Evolutionary conservation across 2,888 invertebrate genomes (phyloP).

Genomic region (Thecocarcelia acutangulata): DNA sequence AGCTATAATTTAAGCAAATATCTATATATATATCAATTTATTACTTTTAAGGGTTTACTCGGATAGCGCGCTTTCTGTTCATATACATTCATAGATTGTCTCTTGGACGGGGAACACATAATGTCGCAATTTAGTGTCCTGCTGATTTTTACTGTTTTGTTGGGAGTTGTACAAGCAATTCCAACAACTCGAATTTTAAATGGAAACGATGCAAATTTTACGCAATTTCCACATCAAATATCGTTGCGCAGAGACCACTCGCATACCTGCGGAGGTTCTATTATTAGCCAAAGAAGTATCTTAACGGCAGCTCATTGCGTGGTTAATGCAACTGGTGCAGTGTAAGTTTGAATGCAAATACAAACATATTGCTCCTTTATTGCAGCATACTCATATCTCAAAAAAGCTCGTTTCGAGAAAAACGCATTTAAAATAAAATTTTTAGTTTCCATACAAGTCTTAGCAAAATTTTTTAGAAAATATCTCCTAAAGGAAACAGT

Average conservation of each 20-base stretch:
- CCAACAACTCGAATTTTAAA: slow-evolving; percentile 70
- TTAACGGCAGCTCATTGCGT: slow-evolving; percentile 75
- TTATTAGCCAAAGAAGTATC: slow-evolving; percentile 70
- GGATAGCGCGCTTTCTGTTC: no score
- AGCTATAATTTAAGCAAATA: no score
- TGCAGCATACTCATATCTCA: no score
- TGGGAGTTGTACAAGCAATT: slow-evolving; percentile 34
- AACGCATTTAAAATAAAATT: no score
- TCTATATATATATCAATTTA: no score
- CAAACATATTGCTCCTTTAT: no score
- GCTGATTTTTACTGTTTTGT: slow-evolving; percentile 1
- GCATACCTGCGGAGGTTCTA: slow-evolving; percentile 74
- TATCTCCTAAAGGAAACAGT: no score
- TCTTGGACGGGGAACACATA: neutral
- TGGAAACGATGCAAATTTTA: slow-evolving; percentile 73
- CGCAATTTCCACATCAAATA: slow-evolving; percentile 78
- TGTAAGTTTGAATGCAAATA: slow-evolving; percentile 46
- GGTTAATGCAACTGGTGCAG: slow-evolving; percentile 38
- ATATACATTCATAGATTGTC: neutral
- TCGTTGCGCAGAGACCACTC: slow-evolving; percentile 73
- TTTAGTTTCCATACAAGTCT: no score
- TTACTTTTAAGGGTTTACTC: no score
- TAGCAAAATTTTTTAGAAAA: no score
- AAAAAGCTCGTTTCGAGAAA: no score
- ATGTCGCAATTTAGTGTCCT: slow-evolving; percentile 31